Conservation (phyloP, 2,797 vertebrate species). For the Molossus alvarezi region DNA sequence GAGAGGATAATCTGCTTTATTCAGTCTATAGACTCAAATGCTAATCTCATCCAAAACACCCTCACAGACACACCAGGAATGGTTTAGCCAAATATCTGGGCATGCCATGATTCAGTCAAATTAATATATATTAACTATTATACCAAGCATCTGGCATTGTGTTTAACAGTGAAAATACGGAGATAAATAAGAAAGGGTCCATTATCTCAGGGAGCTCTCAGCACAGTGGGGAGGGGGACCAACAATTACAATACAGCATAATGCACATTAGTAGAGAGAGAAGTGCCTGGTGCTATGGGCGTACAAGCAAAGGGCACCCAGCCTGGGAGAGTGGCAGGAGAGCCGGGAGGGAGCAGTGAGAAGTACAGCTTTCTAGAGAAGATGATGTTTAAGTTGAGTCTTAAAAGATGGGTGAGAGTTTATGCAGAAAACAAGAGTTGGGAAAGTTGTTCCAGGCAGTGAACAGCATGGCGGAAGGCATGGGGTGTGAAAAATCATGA, state of each 20-base stretch:
- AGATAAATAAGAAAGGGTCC: neutral
- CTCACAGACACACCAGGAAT: neutral
- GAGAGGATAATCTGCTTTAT: neutral
- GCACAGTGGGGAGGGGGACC: neutral
- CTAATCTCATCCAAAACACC: neutral
- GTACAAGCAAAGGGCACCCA: neutral
- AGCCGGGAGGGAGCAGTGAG: neutral
- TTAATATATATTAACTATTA: neutral
- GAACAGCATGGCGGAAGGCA: conserved; percentile 6
- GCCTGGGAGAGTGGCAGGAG: neutral
- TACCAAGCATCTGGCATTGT: neutral
- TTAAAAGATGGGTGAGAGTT: neutral
- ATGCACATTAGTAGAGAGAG: neutral
- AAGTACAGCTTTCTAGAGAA: neutral
- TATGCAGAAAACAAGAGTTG: neutral
- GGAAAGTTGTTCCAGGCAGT: conserved; percentile 35
- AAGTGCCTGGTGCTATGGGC: neutral
- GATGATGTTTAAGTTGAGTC: neutral
- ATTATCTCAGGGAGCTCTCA: neutral
- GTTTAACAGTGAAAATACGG: neutral
- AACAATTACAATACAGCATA: neutral
- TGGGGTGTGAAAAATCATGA: neutral
- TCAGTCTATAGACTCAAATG: neutral
- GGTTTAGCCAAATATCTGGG: neutral
- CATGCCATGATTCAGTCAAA: neutral